Base-by-base conservation (phyloP, 2,888 invertebrate species). In the Elysia crispata region DNA sequence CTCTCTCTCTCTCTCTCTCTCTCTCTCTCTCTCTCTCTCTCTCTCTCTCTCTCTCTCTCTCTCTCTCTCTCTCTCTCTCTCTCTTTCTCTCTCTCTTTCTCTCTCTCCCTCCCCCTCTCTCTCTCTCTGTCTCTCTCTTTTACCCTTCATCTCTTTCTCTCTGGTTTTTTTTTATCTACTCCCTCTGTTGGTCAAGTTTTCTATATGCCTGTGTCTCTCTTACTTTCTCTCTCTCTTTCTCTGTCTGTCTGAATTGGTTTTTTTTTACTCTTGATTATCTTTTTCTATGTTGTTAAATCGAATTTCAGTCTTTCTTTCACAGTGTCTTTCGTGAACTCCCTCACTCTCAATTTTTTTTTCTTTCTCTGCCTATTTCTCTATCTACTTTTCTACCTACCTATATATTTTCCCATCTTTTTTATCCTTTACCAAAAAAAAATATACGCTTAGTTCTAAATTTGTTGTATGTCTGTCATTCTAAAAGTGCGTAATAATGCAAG, bases 81-180 rank as follows among this genome's bases (percentile, higher is more conserved):
- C 75, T 66, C 33, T 50, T 54, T 66, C 67, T 75, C 67, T 31
- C 31, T 69, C 54, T 62, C 41, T 62, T 49, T 62, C 74, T 74
- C 64, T 60, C 30, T 64, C 66, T 74, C 64, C 25, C 49, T 50
- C 13, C 5, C 49, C 20, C 30, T 76, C 49, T 76, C 64, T 50
- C 66, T 64, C 28, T 76, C 62, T 31, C 30, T 73, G 25, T 76
- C 76, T 31, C 66, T 76, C 64, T 54, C 66, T 76, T 23, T 64
- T 64, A 64, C 57, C 64, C 64, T 62, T 49, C 20, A 20, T 41
- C 30, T 13, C 18, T 54, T 23, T 31, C 28, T 70, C 70, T 18
- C 31, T n/a, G n/a, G n/a, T n/a, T n/a, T n/a, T n/a, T n/a, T 28
- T 33, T 31, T 30, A 28, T 13, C 28, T 18, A 11, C n/a, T n/a